These are phyloP conservation scores for Invenusta paracnida DNA, from an alignment of 2,888 invertebrate genomes.

Conservation along the genomic window DNA sequence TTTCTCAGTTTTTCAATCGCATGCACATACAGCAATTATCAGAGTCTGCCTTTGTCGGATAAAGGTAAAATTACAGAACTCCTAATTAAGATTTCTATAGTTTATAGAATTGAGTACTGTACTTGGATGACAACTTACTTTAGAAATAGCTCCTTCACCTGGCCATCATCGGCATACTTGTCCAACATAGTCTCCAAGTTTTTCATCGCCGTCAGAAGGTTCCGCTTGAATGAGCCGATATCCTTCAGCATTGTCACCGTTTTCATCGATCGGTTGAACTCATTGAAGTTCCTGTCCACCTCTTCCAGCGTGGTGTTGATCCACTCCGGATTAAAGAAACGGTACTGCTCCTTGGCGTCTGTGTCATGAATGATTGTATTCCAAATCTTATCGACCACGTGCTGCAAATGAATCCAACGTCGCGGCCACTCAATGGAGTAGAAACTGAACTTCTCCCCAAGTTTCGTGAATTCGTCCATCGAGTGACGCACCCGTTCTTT, in stretches of 20 bases:
- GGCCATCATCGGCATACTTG: not conserved
- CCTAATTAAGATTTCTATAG: too few relatives aligned
- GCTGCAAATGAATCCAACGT: not conserved
- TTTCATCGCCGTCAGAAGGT: not conserved
- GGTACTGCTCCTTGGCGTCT: not conserved
- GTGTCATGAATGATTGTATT: not conserved
- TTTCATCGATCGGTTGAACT: too few relatives aligned
- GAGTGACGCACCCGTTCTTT: not conserved
- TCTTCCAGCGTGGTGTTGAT: not conserved
- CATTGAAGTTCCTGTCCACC: not conserved
- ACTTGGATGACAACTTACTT: slow-evolving; percentile 9
- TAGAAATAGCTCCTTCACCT: not conserved
- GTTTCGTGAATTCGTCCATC: not conserved
- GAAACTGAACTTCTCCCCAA: not conserved
- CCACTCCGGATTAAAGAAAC: not conserved
- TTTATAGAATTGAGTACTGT: too few relatives aligned
- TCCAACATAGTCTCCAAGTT: not conserved
- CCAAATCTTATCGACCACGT: not conserved
- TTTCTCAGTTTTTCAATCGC: too few relatives aligned
- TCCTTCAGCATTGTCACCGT: not conserved
- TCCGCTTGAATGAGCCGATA: not conserved
- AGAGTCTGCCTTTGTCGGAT: too few relatives aligned
- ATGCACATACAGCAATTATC: too few relatives aligned
- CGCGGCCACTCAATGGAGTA: not conserved
- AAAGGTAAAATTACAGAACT: too few relatives aligned